Base-by-base conservation (phyloP, 2,797 vertebrate species). In the Menidia menidia region DNA sequence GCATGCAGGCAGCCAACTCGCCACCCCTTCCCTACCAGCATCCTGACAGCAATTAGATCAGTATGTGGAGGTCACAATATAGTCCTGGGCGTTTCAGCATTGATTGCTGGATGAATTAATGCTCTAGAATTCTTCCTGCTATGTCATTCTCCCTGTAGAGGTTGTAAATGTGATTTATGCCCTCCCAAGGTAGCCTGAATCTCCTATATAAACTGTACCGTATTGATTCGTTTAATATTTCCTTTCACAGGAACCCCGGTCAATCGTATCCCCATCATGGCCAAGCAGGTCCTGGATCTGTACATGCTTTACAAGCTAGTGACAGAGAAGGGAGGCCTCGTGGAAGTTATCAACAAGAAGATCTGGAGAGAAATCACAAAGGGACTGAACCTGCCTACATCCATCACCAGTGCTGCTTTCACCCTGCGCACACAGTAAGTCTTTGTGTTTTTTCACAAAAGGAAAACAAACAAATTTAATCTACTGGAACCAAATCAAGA, bases 261-360 rank as follows among this genome's bases (percentile, higher is more conserved):
- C 77, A 98, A 99, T 93, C 93, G 97, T 35, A 98, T 99, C 81
- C 97, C 97, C 81, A 98, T 98, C 92, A 98, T 98, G 97, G 97
- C 97, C 75, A 98, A 98, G 90, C 97, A 99, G 85, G 97, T 99
- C 70, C 93, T 99, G 68, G 97, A 99, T 83, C 94, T 99, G 64
- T 98, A 97, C 83, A 98, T 97, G 97, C 91, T 99, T 30, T 99
- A 98, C 67, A 95, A 96, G 74, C 93, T 99, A 88, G 97, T 99
- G 90, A 98, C 97, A 0, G 97, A 99, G 79, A 99, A 98, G 86
- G 98, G 98, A 33, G 98, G 98, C 73, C 94, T 99, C 82, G 97
- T 99, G 64, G 97, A 99, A 88, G 98, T 99, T 78, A 99, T 99
- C 94, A 99, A 99, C 92, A 97, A 98, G 93, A 99, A 99, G 93